Conservation (phyloP, 2,888 invertebrate species). For the Apamea crenata region DNA sequence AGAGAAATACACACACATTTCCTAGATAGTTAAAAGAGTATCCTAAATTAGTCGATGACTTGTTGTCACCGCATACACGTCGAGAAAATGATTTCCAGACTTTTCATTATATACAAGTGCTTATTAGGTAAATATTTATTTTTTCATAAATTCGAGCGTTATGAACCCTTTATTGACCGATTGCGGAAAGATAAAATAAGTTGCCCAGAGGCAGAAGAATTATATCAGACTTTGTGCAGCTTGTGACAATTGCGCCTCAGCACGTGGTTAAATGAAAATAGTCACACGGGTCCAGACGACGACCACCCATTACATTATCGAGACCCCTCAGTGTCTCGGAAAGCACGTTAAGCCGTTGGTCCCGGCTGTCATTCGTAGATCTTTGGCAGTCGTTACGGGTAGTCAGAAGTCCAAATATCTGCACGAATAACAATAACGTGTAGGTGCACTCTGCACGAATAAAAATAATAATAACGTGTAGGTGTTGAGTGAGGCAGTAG, state of each 20-base stretch:
- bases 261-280: not conserved
- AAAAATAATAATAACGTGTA: no score
- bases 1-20: constrained; percentile 42
- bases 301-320: not conserved
- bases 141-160: not conserved
- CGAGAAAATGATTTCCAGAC: constrained; percentile 37
- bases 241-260: not conserved
- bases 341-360: no score
- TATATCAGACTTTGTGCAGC: not conserved
- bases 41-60: constrained; percentile 33
- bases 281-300: not conserved
- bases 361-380: no score
- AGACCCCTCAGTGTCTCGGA: not conserved
- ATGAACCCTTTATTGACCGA: not conserved
- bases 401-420: no score
- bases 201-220: not conserved
- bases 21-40: constrained; percentile 29
- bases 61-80: constrained; percentile 28
- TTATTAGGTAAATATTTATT: constrained; percentile 42
- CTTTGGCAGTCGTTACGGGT: no score
- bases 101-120: constrained; percentile 21
- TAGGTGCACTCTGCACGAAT: no score
- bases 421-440: no score
- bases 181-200: not conserved
- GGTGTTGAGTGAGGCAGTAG: no score